Evolutionary conservation across 1,140 invertebrate species (phyloP).

Genomic region (Diachasma alloeum): DNA sequence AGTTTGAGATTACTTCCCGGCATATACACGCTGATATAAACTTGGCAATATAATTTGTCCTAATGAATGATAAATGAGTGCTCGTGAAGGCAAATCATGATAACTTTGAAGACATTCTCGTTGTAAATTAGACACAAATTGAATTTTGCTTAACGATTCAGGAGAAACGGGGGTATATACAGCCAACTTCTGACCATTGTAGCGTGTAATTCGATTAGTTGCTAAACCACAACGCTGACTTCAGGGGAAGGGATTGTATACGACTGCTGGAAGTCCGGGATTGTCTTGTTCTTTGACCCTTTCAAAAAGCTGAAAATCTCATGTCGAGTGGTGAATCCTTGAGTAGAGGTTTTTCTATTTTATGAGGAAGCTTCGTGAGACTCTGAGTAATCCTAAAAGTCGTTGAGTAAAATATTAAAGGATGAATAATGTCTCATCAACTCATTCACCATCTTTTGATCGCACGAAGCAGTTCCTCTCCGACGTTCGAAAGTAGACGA

Average conservation of each 20-base stretch:
- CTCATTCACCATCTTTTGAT: neutral
- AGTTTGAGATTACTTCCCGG: neutral
- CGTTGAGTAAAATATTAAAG: no score
- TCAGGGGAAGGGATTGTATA: neutral
- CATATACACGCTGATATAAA: neutral
- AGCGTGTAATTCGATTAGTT: slow-evolving; percentile 26
- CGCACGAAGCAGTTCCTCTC: neutral
- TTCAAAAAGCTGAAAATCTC: neutral
- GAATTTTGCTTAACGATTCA: slow-evolving; percentile 24
- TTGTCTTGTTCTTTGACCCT: neutral
- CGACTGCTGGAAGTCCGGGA: neutral
- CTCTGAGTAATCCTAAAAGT: no score
- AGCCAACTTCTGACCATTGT: neutral
- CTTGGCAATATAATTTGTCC: neutral
- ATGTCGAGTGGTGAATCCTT: no score
- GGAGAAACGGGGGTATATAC: neutral
- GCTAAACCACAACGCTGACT: slow-evolving; percentile 2
- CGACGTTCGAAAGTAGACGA: neutral
- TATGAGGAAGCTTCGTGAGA: no score
- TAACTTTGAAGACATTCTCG: neutral
- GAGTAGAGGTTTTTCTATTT: no score
- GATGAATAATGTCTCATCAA: no score
- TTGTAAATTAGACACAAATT: slow-evolving; percentile 30
- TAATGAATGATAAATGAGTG: neutral
- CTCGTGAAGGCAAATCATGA: neutral